Evolutionary conservation across 2,797 vertebrate species (phyloP).

Genomic region (Phataginus tetradactyla): DNA sequence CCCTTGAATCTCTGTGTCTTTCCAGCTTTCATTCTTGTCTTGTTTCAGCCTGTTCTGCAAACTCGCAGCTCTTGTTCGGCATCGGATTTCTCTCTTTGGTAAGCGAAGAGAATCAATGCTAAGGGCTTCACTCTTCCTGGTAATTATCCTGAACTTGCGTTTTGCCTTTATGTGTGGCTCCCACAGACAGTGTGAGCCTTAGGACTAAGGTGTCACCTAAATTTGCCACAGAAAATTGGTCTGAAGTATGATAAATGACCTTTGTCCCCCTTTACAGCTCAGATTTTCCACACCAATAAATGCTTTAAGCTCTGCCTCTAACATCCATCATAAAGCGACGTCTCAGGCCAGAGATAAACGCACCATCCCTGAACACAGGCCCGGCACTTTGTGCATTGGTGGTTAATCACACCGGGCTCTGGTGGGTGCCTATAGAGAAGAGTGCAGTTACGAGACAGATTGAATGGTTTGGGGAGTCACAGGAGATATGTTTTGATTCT

Average conservation of each 20-base stretch:
- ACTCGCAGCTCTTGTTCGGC: conserved; percentile 99
- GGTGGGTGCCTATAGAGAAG: conserved; percentile 30
- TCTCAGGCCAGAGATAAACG: conserved; percentile 49
- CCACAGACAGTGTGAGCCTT: background rate
- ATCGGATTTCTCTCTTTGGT: conserved; percentile 99
- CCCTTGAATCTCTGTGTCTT: conserved; percentile 73
- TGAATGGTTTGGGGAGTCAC: conserved; percentile 15
- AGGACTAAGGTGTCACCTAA: conserved; percentile 55
- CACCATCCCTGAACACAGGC: background rate
- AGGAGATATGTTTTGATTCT: conserved; percentile 53
- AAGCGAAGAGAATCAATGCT: conserved; percentile 85
- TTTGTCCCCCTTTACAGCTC: conserved; percentile 42
- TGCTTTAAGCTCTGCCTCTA: conserved; percentile 56
- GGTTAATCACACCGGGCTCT: background rate
- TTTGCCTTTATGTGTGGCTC: conserved; percentile 44
- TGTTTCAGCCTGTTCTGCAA: conserved; percentile 97
- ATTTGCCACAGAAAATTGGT: conserved; percentile 61
- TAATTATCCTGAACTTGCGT: conserved; percentile 14
- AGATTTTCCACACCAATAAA: conserved; percentile 68
- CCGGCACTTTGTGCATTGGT: background rate
- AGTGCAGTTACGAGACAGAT: background rate
- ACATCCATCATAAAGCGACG: conserved; percentile 51
- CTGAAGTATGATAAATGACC: conserved; percentile 62
- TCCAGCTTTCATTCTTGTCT: conserved; percentile 81
- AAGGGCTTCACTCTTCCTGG: background rate